Base-by-base conservation (phyloP, 1,140 invertebrate species). In the Drosophila tropicalis region DNA sequence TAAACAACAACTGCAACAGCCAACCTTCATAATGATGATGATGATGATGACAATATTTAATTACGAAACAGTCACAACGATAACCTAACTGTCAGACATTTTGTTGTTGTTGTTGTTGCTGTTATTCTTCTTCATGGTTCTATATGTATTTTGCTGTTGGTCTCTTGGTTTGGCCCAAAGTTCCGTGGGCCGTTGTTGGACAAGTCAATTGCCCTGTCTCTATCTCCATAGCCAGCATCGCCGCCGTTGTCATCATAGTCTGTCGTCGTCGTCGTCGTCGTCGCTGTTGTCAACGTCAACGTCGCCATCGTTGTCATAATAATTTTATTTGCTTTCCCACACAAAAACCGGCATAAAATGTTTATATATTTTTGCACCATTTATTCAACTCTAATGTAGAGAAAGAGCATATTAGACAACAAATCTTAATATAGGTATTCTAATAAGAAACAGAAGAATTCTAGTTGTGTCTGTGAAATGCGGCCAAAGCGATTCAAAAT, bases 301-400 rank as follows among this genome's bases (percentile, higher is more conserved):
- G 39, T 67, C 67, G 63, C 71, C 75, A 82, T 79, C 67, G 54
- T 76, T 76, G 79, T 70, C 73, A 76, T 84, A 80, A 83, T 87
- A 70, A 83, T 89, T 89, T 83, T 87, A 78, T 75, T 82, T 77
- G 84, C 70, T 89, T 86, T 87, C 81, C 86, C 76, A 79, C 83
- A 89, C 82, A 86, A 62, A 29, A 60, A 78, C 69, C 67, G 64
- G 62, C 54, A 77, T 55, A 67, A 57, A 85, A 79, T 62, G 56
- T 72, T 62, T 67, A 74, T 77, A 67, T 68, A 76, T 63, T 79
- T 55, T 62, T 75, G 51, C 69, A 68, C 79, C 78, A 70, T 85
- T 87, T 79, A 77, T 85, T 76, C 78, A 62, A 67, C 68, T 76
- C 12, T 41, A 10, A 36, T 7, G 19, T 1, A 12, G 25, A 44